Conservation (phyloP, 2,888 invertebrate species). For the Eurois occulta region DNA sequence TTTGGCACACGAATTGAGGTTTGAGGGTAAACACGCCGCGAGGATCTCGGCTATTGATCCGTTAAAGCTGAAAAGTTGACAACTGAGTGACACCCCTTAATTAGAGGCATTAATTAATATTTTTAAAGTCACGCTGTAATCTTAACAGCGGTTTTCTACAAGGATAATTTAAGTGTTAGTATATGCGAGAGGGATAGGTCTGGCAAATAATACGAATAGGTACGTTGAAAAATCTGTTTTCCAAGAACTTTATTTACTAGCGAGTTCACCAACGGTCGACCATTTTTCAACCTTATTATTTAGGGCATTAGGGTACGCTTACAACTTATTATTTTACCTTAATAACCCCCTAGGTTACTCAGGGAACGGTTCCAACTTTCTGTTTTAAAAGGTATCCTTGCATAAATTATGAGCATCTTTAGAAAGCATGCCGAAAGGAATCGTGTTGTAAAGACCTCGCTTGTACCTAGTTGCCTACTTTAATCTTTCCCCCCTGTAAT, state of each 20-base stretch:
- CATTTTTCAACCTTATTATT: no score
- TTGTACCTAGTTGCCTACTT: background rate
- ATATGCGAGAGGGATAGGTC: background rate
- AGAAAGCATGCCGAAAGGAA: background rate
- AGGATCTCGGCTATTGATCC: conserved; percentile 24
- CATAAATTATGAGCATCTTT: background rate
- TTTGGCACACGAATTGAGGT: background rate
- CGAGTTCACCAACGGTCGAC: no score
- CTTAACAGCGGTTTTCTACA: background rate
- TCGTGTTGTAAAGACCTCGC: background rate
- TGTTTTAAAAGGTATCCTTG: background rate
- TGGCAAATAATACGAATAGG: background rate
- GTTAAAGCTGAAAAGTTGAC: background rate
- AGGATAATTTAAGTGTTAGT: background rate
- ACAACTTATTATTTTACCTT: no score
- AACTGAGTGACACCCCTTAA: conserved; percentile 22
- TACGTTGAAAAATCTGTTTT: no score
- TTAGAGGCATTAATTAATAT: conserved; percentile 14
- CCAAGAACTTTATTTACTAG: no score
- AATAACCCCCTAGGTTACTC: no score
- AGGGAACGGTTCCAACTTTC: background rate
- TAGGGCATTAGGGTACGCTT: no score
- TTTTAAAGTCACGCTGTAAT: conserved; percentile 7
- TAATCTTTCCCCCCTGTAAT: conserved; percentile 1
- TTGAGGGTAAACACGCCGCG: conserved; percentile 9